Base-by-base conservation (phyloP, 1,140 invertebrate species). In the Pseudomyrmex concolor region DNA sequence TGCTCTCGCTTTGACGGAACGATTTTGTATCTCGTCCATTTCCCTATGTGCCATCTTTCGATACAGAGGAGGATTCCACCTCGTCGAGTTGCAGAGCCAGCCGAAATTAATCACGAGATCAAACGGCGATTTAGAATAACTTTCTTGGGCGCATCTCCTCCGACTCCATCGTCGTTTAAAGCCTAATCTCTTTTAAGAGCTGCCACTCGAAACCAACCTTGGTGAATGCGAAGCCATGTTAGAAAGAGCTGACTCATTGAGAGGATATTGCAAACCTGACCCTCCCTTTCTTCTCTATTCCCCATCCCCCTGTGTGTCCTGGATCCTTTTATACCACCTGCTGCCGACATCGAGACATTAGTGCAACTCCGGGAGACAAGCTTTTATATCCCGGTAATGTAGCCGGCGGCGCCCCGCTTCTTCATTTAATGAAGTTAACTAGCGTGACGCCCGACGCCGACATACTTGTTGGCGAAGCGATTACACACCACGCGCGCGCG, bases 91-190 rank as follows among this genome's bases (percentile, higher is more conserved):
- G 60, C 78, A 83, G 78, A 63, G 71, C 67, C 84, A 54, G 59
- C 63, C 60, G 84, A 34, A 83, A 89, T 89, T 89, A 89, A 89
- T 89, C 71, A 85, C 77, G 48, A 88, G 87, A 89, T 88, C 86
- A 89, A 89, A 89, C 84, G 87, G 88, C 84, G 73, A 89, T 88
- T 89, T 85, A 85, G 83, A 68, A 51, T 55, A 72, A 68, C 83
- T 77, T 84, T 82, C 83, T 83, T 57, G 63, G 19, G 9, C 74
- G 22, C 62, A 10, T 34, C 54, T 55, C 25, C 55, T 51, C 45
- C 22, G 22, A 12, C 74, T 55, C 34, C 13, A n/a, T 64, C 50
- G 59, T 55, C 59, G 50, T 76, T 87, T 73, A 85, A 87, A 87
- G 83, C 83, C 86, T 88, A 88, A 88, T 88, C 86, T 83, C 77